Conservation (phyloP, 2,797 vertebrate species). For the Smutsia temminckii region DNA sequence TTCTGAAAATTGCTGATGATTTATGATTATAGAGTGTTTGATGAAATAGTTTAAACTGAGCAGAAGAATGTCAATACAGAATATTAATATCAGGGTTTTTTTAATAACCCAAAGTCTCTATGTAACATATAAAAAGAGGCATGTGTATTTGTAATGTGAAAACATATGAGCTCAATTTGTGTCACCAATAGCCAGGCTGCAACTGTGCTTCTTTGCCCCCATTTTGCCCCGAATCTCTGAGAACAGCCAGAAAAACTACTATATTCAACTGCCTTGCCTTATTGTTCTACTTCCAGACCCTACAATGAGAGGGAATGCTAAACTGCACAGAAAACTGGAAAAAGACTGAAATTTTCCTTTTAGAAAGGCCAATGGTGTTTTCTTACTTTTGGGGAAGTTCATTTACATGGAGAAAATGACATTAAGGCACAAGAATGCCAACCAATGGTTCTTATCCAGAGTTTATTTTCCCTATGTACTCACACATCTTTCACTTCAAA, state of each 20-base stretch:
- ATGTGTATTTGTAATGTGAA: not conserved
- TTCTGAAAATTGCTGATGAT: not conserved
- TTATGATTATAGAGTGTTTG: not conserved
- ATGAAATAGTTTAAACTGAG: not conserved
- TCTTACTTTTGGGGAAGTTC: not conserved
- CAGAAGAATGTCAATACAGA: not conserved
- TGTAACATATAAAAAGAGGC: not conserved
- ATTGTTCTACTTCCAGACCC: slow-evolving; percentile 5
- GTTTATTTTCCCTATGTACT: not conserved
- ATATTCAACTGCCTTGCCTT: not conserved
- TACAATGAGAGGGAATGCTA: not conserved
- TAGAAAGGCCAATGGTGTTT: not conserved
- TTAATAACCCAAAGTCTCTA: not conserved
- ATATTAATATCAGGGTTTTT: not conserved
- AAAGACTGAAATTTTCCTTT: not conserved
- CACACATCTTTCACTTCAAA: not conserved
- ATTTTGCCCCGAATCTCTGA: not conserved
- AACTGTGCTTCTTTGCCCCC: not conserved
- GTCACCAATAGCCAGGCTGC: not conserved
- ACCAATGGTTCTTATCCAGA: not conserved
- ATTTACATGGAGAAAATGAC: not conserved
- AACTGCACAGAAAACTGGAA: not conserved
- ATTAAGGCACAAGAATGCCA: not conserved
- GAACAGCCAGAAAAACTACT: not conserved
- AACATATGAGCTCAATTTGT: not conserved